Evolutionary conservation across 2,888 invertebrate species (phyloP).

Genomic region (Acrocyrtus sp.): DNA sequence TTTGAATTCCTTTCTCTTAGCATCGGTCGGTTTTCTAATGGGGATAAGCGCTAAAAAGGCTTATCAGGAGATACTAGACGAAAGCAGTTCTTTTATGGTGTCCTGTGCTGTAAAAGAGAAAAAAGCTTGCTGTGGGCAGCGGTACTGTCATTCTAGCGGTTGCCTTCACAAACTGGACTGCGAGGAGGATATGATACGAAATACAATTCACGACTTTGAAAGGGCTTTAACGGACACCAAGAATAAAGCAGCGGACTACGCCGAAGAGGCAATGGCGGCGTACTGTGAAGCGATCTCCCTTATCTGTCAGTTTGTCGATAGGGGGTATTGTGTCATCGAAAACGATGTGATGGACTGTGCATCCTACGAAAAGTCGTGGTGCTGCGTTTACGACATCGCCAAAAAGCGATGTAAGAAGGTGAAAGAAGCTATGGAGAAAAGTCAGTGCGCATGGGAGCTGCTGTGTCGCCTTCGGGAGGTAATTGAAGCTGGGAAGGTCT

Average conservation of each 20-base stretch:
- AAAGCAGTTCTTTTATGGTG: too few species aligned
- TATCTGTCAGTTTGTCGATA: not conserved
- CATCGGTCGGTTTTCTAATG: too few species aligned
- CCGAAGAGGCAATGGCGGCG: not conserved
- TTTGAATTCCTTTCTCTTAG: too few species aligned
- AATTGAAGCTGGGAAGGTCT: not conserved
- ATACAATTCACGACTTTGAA: not conserved
- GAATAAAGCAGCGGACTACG: not conserved
- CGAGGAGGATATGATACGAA: not conserved
- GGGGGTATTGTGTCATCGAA: not conserved
- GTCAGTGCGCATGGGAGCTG: not conserved
- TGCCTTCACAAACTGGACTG: not conserved
- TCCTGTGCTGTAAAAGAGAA: too few species aligned
- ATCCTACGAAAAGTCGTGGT: not conserved
- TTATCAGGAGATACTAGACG: too few species aligned
- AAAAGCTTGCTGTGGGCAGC: not conserved
- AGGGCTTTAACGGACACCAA: not conserved
- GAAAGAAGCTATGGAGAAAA: not conserved
- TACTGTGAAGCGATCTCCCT: not conserved
- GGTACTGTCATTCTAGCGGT: not conserved
- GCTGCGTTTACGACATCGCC: not conserved
- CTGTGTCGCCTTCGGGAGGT: not conserved
- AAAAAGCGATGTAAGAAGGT: conserved; percentile 13
- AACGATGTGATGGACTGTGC: not conserved
- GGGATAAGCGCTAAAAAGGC: too few species aligned